Evolutionary conservation across 2,888 invertebrate species (phyloP), one percentile per base, ranked within the genome.

Genomic region (Monochamus alternatus): DNA sequence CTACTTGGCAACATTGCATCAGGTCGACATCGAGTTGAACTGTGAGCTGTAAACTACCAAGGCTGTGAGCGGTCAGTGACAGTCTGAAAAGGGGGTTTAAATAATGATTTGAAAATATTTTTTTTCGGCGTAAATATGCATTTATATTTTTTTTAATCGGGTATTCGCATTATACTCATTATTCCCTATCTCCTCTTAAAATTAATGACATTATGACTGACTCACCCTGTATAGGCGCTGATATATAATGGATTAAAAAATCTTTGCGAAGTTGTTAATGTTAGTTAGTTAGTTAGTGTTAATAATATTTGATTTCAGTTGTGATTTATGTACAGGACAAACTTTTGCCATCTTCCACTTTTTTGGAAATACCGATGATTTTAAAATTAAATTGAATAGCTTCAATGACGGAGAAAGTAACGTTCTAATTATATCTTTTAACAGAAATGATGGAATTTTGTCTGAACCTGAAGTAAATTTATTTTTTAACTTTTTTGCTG

Each of bases 171-270:
- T n/a, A n/a, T n/a, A n/a, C n/a, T n/a, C n/a, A n/a, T n/a, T n/a
- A n/a, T n/a, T n/a, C n/a, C n/a, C n/a, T n/a, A n/a, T n/a, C n/a
- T n/a, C n/a, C n/a, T n/a, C n/a, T n/a, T n/a, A n/a, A n/a, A n/a
- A n/a, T n/a, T n/a, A n/a, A n/a, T n/a, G n/a, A n/a, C n/a, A n/a
- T n/a, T n/a, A n/a, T n/a, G n/a, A n/a, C n/a, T n/a, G n/a, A n/a
- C n/a, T n/a, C n/a, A n/a, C n/a, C n/a, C n/a, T n/a, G n/a, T 9
- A 70, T 12, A 70, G 38, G 9, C 70, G 60, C 52, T 62, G 32
- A 43, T 68, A 63, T 43, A 74, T 67, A 0, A 74, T 62, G n/a
- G 62, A 30, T 31, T 67, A 47, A 44, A 73, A 68, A 22, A 68
- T 4, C 55, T 62, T 74, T 8, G 63, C 63, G 38, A 59, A 38